Base-by-base conservation (phyloP, 2,797 vertebrate species). In the Rhabdophis nuchalis region DNA sequence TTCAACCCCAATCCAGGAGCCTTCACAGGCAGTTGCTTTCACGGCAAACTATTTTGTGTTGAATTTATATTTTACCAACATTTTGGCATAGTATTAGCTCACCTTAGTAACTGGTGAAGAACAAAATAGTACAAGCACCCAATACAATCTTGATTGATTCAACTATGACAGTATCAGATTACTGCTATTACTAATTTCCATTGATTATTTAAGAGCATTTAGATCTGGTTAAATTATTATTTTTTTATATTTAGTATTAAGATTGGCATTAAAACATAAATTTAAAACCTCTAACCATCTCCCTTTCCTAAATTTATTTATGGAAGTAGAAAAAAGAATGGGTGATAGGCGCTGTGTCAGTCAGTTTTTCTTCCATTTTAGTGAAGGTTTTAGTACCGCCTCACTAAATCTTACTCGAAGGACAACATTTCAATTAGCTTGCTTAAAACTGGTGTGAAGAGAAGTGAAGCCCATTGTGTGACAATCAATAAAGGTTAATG, bases 401-500 rank as follows among this genome's bases (percentile, higher is more conserved):
- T 90, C 68, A 77, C 64, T 91, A 18, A 85, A 61, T 52, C 64
- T 88, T 85, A 87, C 61, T 58, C 87, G n/a, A 86, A 90, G 90
- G 52, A 85, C 89, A 91, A 86, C 60, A 88, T 86, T 41, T 91
- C 36, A 27, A 91, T 93, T 50, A 64, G 18, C 50, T 86, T 53
- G 23, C 23, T 88, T 89, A 54, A 89, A 32, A 90, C n/a, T 61
- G 36, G 53, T 91, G 54, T 93, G 92, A 36, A 88, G 4, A 54
- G 56, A 23, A 85, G 41, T 82, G 41, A 29, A 92, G 87, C 86
- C 92, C 1, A 18, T 16, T 41, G 60, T 57, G 54, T 52, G 58
- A 61, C 0, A 52, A 61, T 91, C 85, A 90, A 90, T 53, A 91
- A 58, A 92, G 41, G 36, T 88, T 25, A 93, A 94, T 25, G 88